Evolutionary conservation across 2,888 invertebrate species (phyloP), one percentile per base, ranked within the genome.

Genomic region (Drosophila koepferae): DNA sequence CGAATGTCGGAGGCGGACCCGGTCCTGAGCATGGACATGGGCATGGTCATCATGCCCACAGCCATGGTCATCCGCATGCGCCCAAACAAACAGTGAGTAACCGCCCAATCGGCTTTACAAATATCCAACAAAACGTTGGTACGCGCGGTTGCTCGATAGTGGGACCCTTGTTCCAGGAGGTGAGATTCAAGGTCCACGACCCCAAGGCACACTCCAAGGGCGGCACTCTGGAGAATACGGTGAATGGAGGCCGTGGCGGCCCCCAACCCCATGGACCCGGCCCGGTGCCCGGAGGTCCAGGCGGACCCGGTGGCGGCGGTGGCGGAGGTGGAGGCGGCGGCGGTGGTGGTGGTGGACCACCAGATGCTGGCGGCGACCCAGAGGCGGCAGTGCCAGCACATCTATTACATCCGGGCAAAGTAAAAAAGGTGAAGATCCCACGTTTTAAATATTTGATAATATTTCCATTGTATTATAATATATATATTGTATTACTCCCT

Each of bases 111-210:
- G 94, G 93, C 92, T 93, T 92, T 93, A 93, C 93, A 90, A 93
- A 93, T 92, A 92, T 93, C 90, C 93, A 92, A 92, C 92, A 92
- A 93, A 93, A 92, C 90, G 92, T 93, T 92, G 93, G 92, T 92
- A 92, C 92, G 92, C 93, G 92, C 93, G 94, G 94, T 94, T 94
- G 94, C 94, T 94, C 94, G 94, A 94, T 94, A 94, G 95, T 94
- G 94, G 94, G 94, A 93, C 94, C 94, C 93, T 93, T 94, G 94
- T 95, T 96, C 94, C 96, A 98, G 97, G 97, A 98, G 96, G 98
- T 98, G 94, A 96, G 98, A 93, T 98, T 97, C 95, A 98, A 98
- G 95, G 97, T 97, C 82, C 97, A 97, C 94, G 98, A 98, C 94
- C 97, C 97, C 59, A 98, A 98, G 94, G 97, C 96, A 93, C 97